Conservation (phyloP, 2,888 invertebrate genomes). For the Xanthorhoe designata region DNA sequence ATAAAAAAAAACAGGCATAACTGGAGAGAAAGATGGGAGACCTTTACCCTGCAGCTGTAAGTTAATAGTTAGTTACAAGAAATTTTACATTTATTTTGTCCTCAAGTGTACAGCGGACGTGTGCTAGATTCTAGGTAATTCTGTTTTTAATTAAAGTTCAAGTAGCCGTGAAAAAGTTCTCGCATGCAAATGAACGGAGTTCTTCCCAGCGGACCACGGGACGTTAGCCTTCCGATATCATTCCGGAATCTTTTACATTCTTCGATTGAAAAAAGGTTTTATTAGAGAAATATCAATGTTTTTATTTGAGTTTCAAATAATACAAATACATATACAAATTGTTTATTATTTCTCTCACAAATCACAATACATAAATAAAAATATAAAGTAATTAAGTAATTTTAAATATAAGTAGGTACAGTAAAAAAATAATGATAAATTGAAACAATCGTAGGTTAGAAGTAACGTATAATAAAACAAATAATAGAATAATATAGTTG, state of each 20-base stretch:
- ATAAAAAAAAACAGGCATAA: too few relatives aligned
- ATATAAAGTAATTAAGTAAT: too few relatives aligned
- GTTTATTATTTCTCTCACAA: too few relatives aligned
- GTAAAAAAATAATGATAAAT: too few relatives aligned
- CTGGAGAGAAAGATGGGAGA: too few relatives aligned
- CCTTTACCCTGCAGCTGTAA: too few relatives aligned
- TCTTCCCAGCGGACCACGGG: conserved; percentile 37
- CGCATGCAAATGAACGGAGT: conserved; percentile 68
- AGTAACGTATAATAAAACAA: too few relatives aligned
- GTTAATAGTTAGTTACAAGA: neutral
- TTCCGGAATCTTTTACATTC: conserved; percentile 1
- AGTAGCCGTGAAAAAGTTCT: conserved; percentile 75
- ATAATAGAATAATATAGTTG: too few relatives aligned
- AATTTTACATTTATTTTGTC: conserved; percentile 34
- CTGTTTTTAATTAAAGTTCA: conserved; percentile 81
- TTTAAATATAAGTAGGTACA: too few relatives aligned
- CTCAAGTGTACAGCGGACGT: conserved; percentile 48
- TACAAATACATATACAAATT: too few relatives aligned
- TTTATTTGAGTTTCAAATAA: neutral
- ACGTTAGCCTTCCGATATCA: conserved; percentile 33
- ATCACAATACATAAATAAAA: too few relatives aligned
- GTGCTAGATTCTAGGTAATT: conserved; percentile 60
- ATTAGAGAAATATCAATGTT: neutral
- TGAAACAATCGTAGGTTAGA: too few relatives aligned
- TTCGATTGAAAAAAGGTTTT: conserved; percentile 3